These are phyloP conservation scores for Aurelia aurita DNA, from an alignment of 30 jellyfish, hydroid and myxozoan species.

Conservation along the genomic window DNA sequence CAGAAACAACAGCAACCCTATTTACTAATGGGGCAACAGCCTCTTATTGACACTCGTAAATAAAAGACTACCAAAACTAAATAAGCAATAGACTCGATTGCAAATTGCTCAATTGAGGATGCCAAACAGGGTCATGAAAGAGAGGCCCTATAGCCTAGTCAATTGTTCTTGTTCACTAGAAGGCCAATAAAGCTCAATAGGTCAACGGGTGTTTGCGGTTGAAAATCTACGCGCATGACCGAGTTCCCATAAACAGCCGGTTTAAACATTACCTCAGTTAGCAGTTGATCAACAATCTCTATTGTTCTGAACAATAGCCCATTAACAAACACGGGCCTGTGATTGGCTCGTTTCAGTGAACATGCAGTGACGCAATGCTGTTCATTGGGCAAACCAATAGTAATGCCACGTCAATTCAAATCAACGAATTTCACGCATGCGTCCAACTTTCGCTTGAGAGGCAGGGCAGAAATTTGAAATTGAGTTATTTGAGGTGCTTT, in stretches of 20 bases:
- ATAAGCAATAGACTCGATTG: constrained; percentile 53
- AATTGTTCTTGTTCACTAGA: constrained; percentile 60
- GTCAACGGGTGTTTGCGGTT: constrained; percentile 75
- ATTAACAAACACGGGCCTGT: constrained; percentile 35
- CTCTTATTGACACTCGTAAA: constrained; percentile 29
- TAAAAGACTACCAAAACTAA: background rate
- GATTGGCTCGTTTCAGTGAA: constrained; percentile 74
- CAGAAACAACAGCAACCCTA: background rate
- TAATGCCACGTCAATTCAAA: constrained; percentile 83
- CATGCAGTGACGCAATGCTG: constrained; percentile 93
- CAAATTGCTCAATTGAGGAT: constrained; percentile 27
- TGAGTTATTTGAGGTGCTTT: constrained; percentile 34
- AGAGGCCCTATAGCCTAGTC: constrained; percentile 34
- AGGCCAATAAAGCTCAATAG: constrained; percentile 70
- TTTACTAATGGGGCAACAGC: constrained; percentile 5
- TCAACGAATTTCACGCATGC: constrained; percentile 91
- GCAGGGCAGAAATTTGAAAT: constrained; percentile 31
- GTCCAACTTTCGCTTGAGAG: constrained; percentile 47
- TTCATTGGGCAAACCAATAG: constrained; percentile 86
- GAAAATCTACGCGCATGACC: constrained; percentile 67
- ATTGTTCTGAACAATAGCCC: constrained; percentile 67
- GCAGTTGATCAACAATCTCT: constrained; percentile 58
- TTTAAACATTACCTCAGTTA: constrained; percentile 84
- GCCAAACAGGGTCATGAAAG: constrained; percentile 61
- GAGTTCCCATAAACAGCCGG: constrained; percentile 67